Base-by-base conservation (phyloP, 2,888 invertebrate species). In the Latrodectus elegans region DNA sequence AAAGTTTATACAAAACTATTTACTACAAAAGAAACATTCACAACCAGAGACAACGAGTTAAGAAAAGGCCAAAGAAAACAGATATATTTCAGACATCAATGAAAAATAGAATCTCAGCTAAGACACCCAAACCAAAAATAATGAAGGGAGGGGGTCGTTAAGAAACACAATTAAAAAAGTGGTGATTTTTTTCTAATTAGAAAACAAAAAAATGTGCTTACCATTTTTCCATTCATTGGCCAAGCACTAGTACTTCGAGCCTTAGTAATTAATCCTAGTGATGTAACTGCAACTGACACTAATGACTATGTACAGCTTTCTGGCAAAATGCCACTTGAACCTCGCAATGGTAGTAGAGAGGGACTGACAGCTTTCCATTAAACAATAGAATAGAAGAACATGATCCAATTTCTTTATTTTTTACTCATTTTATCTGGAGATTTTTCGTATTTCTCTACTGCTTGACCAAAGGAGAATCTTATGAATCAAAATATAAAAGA, bases 221-320 rank as follows among this genome's bases (percentile, higher is more conserved):
- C 74, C 82, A 76, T 81, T 81, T 75, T 81, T 64, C 70, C 72
- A 86, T 81, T 81, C 81, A 86, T 81, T 81, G 74, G 76, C 49
- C 53, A 55, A 81, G 26, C 26, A 71, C 81, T 72, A 72, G 49
- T 65, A 81, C 72, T 86, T 67, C 17, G 87, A 60, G 60, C 53
- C 77, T 60, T 60, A 22, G 82, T 75, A 87, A 87, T 87, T 83
- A 87, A 87, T 87, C 74, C 78, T 49, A 74, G 87, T 82, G 82
- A 83, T 87, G 78, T 77, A 83, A 87, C 82, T 83, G 87, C 26
- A 82, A 67, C 87, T 82, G 87, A 87, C 87, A 87, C 87, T 87
- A 87, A 87, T 87, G 87, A 87, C 77, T 78, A 82, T 78, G 87
- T 86, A 77, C 78, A 87, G 70, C 77, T 82, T 82, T 87, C 82